Conservation (phyloP, 1,140 invertebrate species). For the Parapsyche elsis region DNA sequence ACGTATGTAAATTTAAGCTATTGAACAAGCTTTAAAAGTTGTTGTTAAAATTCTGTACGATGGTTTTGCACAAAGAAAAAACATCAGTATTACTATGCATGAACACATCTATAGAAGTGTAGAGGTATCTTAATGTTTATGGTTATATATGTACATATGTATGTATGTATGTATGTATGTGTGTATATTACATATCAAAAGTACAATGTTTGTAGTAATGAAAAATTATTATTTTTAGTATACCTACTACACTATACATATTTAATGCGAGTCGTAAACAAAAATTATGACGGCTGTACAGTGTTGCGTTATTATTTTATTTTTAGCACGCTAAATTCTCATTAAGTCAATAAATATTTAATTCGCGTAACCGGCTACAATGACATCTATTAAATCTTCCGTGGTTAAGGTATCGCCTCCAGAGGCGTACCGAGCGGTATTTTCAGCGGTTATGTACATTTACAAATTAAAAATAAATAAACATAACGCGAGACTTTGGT, state of each 20-base stretch:
- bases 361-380: slow-evolving; percentile 51
- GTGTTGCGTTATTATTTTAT: too few relatives aligned
- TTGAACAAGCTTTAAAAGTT: not conserved
- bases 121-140: too few relatives aligned
- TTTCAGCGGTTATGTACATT: not conserved
- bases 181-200: too few relatives aligned
- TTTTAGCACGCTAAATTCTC: slow-evolving; percentile 50
- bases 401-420: slow-evolving; percentile 42
- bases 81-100: not conserved
- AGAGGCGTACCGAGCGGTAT: slow-evolving; percentile 1
- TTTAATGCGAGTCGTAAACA: too few relatives aligned
- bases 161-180: too few relatives aligned
- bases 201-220: too few relatives aligned
- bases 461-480: not conserved
- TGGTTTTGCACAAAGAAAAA: not conserved
- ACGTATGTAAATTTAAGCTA: not conserved
- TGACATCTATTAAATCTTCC: slow-evolving; percentile 55
- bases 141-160: too few relatives aligned
- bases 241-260: too few relatives aligned
- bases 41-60: not conserved
- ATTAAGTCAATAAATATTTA: slow-evolving; percentile 56
- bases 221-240: too few relatives aligned
- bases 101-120: not conserved
- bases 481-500: too few relatives aligned
- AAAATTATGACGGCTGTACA: too few relatives aligned